Evolutionary conservation across 2,113 vertebrate genomes (phyloP), one percentile per base, ranked within the genome.

Genomic region (Tragulus kanchil): DNA sequence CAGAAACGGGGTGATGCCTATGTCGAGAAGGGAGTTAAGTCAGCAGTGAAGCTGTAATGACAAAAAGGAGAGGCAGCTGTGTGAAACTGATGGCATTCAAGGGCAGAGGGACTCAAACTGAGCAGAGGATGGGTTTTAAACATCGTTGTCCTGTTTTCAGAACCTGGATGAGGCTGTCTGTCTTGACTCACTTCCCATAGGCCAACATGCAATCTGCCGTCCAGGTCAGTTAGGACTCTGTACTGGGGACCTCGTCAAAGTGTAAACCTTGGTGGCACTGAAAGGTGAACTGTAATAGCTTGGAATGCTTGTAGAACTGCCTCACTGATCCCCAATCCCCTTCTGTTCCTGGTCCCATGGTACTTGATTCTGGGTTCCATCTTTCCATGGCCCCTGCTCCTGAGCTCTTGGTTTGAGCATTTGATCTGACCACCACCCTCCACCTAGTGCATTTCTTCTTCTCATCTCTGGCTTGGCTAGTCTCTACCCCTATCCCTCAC

Each of bases 11-110:
- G 23, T 45, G 36, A 17, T 3, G 15, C 26, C 64, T 69, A 14
- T 36, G 21, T 71, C 2, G 12, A 45, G 77, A 92, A 89, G 42
- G 65, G 77, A 96, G 92, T 73, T 54, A 50, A 96, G 92, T 85
- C 95, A 78, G 78, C 69, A 90, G 17, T 21, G 31, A n/a, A 65
- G 56, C n/a, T 58, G 8, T 56, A 48, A 10, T 28, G 86, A 90
- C 21, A 56, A n/a, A 90, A 83, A 77, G 59, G 31, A 52, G 6
- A 82, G 26, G 45, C 91, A 78, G 52, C 84, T n/a, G 5, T 45
- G 75, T 4, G 75, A 26, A 78, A 52, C 4, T 31, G 64, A 50
- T 54, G 71, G 45, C 3, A 64, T 42, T 61, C 64, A 12, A 59
- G 77, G 82, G 14, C 83, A 26, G 56, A 28, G 61, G 8, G 0